These are phyloP conservation scores for Indicator indicator DNA, from an alignment of 2,113 vertebrate genomes.

Conservation along the genomic window DNA sequence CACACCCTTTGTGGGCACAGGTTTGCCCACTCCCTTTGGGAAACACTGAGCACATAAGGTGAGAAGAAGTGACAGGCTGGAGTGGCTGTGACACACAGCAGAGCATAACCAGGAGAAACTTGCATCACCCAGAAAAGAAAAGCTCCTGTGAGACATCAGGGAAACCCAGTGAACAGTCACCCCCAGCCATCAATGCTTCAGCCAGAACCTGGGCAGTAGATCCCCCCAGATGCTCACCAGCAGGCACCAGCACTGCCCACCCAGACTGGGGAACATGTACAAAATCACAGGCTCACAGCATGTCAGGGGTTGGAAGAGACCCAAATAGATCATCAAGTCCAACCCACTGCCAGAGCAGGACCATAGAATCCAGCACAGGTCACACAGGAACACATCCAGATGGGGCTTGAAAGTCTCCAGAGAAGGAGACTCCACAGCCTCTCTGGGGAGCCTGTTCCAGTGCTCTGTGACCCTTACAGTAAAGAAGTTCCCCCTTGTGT, in stretches of 20 bases:
- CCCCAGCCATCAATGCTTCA: background rate
- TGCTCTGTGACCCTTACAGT: no score
- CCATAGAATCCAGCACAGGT: no score
- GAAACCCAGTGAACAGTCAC: background rate
- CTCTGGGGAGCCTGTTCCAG: no score
- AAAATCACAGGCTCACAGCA: background rate
- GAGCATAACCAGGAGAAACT: background rate
- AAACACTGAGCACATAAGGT: fast-evolving
- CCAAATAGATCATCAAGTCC: no score
- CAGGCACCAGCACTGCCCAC: background rate
- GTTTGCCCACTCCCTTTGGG: background rate
- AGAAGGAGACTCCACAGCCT: no score
- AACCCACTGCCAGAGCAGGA: no score
- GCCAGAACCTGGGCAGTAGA: background rate
- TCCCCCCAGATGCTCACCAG: fast-evolving
- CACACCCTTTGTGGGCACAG: fast-evolving
- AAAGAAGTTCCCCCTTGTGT: no score
- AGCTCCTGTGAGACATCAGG: fast-evolving
- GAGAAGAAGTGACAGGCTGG: background rate
- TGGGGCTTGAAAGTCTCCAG: no score
- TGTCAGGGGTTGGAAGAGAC: no score
- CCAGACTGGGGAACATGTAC: fast-evolving
- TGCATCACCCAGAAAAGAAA: background rate
- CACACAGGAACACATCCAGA: no score
- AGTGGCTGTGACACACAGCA: background rate